Base-by-base conservation (phyloP, 2,797 vertebrate genomes). In the Spizella passerina region DNA sequence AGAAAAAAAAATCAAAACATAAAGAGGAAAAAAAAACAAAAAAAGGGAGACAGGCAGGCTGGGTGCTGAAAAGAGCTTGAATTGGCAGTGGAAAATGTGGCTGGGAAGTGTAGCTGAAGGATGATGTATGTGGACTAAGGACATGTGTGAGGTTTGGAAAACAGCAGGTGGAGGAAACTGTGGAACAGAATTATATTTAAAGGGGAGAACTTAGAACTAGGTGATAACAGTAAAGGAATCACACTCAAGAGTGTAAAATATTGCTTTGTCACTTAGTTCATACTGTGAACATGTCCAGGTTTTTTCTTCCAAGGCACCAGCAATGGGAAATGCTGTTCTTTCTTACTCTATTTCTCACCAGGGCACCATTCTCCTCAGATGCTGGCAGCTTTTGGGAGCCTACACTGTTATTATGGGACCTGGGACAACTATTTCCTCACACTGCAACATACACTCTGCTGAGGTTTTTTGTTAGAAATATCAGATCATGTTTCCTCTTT, bases 141-240 rank as follows among this genome's bases (percentile, higher is more conserved):
- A 94, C 52, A 84, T 26, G 34, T 86, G 85, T 0, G 3, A 84
- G 63, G 27, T 83, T 81, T 34, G 60, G 70, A n/a, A 72, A 91
- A 92, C 64, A 95, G 95, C 56, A 95, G 93, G 90, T 84, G 73
- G 66, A 82, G 22, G 49, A 82, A 93, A 87, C 57, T 36, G 72
- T 60, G 68, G 52, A 84, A 44, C 41, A 49, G 82, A 86, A 95
- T 75, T 91, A 60, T 76, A 73, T 86, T 88, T 84, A 55, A 90
- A 93, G 55, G 72, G 32, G 73, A 60, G 24, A 90, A 82, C 60
- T 70, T 79, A 56, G 52, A 94, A 82, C 59, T 79, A 96, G 82
- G 82, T 93, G 95, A 93, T 81, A 95, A 88, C 65, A 55, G 77
- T 60, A 88, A 49, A 88, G 70, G 73, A 87, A 83, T 90, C 70